Percentiles rank a stretch among this genome's conserved stretches.
Conservation (phyloP, 2,113 vertebrate species). For the Zosterops hypoxanthus region DNA sequence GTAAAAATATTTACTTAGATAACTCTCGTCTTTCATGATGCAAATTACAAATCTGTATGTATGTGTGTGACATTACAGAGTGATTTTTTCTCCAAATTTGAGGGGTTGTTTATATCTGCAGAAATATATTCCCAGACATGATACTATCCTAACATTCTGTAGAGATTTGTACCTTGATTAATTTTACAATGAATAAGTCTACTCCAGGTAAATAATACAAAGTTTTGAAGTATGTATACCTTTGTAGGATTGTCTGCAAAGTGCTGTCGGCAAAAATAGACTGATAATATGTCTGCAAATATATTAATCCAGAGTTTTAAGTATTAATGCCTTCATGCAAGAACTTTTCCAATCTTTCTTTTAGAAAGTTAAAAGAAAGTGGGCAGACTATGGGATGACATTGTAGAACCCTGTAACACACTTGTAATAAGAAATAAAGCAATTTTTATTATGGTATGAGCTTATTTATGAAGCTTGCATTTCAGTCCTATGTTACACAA, state of each 20-base stretch:
- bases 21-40: neutral
- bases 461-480: slow-evolving; percentile 1
- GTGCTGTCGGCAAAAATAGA: neutral
- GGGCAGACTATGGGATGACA: neutral
- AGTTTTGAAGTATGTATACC: neutral
- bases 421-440: slow-evolving; percentile 5
- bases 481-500: slow-evolving; percentile 4
- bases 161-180: neutral
- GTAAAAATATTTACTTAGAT: neutral
- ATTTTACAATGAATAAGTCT: neutral
- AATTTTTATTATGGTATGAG: neutral
- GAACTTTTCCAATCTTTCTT: neutral
- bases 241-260: neutral
- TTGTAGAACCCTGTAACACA: neutral
- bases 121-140: neutral
- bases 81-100: neutral
- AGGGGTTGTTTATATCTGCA: neutral
- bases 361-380: neutral
- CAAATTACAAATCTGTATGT: neutral
- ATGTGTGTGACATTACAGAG: neutral
- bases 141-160: neutral
- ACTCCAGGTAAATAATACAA: neutral
- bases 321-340: neutral
- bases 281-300: neutral
- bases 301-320: neutral